Base-by-base conservation (phyloP, 2,888 invertebrate species). In the Thymelicus sylvestris region DNA sequence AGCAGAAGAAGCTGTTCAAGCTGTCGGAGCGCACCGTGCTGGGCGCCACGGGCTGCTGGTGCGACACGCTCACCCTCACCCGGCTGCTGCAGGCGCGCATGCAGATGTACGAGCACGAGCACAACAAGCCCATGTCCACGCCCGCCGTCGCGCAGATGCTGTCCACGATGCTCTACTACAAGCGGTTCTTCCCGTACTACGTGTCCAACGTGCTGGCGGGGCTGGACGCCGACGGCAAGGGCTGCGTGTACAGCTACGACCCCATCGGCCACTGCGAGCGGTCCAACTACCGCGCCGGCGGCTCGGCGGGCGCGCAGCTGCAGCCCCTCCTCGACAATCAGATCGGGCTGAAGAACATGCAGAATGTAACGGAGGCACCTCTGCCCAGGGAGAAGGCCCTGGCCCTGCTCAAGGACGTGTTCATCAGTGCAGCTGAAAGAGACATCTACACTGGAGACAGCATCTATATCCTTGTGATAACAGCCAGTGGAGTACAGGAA, bases 131-230 rank as follows among this genome's bases (percentile, higher is more conserved):
- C 1, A 99, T 99, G 98, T 95, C 97, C 0, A 98, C 99, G 0
- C 96, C 97, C 67, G 99, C 99, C 2, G 95, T 98, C 6, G 98
- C 99, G 4, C 99, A 99, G 90, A 97, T 99, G 97, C 91, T 99
- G 15, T 98, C 99, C 0, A 98, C 98, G 6, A 97, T 98, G 94
- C 94, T 99, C 79, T 99, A 99, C 86, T 97, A 98, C 87, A 97
- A 98, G 81, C 95, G 99, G 71, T 99, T 99, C 92, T 99, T 99
- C 91, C 99, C 99, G 0, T 99, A 99, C 88, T 99, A 99, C 85
- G 97, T 99, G 31, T 97, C 98, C 41, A 99, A 99, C 85, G 96
- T 99, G 62, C 91, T 99, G 68, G 99, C 98, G 66, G 99, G 99
- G 0, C 86, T 99, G 67, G 99, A 99, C 90, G 95, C 95, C 44